phyloP scores from a whole-genome alignment of 2,888 invertebrate genomes.

The Agapostemon virescens region DNA sequence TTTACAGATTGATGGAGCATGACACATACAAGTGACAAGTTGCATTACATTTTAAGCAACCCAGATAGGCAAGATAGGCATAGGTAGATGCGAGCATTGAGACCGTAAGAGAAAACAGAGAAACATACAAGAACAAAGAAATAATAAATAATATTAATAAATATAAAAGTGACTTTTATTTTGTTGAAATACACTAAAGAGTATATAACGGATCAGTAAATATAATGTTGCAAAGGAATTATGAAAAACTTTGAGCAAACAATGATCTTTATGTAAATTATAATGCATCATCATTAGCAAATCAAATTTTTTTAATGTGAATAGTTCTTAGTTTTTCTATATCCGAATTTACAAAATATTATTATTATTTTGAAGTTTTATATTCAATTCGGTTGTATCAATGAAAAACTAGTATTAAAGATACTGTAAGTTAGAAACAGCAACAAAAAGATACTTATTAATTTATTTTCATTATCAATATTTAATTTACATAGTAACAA shows the following conservation, averaged over 20 bases:
- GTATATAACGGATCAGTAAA: not conserved
- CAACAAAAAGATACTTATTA: too few species aligned
- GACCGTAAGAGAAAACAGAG: conserved; percentile 54
- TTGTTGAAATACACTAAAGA: not conserved
- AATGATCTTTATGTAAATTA: not conserved
- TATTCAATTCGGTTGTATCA: not conserved
- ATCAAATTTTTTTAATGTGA: not conserved
- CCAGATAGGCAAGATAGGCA: conserved; percentile 66
- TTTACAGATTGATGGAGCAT: conserved; percentile 74
- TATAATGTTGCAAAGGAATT: not conserved
- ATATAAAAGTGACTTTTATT: conserved; percentile 37
- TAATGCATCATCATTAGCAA: not conserved
- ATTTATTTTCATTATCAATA: too few species aligned
- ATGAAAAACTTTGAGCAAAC: not conserved
- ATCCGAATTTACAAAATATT: not conserved
- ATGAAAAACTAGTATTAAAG: not conserved
- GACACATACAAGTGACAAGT: conserved; percentile 66
- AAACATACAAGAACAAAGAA: conserved; percentile 53
- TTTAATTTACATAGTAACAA: too few species aligned
- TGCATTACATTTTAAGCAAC: conserved; percentile 62
- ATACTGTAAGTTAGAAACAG: too few species aligned
- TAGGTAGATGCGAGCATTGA: conserved; percentile 68
- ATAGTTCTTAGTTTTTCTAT: not conserved
- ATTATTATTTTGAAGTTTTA: not conserved
- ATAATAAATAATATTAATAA: conserved; percentile 52